phyloP scores from a whole-genome alignment of 2,113 vertebrate genomes.

The Nicator chloris region DNA sequence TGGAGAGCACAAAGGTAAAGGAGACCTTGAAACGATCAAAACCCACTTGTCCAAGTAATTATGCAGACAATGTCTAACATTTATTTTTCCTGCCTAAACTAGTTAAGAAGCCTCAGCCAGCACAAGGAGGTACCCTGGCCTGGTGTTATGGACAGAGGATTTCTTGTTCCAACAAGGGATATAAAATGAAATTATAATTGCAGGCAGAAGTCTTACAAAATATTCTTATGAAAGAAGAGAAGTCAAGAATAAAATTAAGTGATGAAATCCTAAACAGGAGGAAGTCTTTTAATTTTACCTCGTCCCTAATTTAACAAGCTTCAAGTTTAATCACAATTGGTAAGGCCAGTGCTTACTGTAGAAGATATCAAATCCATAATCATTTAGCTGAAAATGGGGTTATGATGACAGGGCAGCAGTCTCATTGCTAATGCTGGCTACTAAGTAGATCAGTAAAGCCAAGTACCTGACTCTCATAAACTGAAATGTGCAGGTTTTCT shows the following conservation, averaged over 20 bases:
- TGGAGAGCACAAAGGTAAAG: slow-evolving; percentile 1
- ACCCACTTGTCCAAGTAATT: slow-evolving; percentile 19
- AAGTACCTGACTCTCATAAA: not conserved
- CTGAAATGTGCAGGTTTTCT: not conserved
- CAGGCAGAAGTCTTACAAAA: not conserved
- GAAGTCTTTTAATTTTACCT: slow-evolving; percentile 15
- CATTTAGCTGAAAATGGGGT: slow-evolving; percentile 50
- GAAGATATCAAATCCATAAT: slow-evolving; percentile 44
- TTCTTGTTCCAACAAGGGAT: slow-evolving; percentile 12
- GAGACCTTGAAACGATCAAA: slow-evolving; percentile 6
- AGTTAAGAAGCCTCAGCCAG: slow-evolving; percentile 1
- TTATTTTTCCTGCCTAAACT: slow-evolving; percentile 6
- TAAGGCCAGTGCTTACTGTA: not conserved
- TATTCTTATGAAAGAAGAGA: not conserved
- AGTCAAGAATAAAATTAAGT: slow-evolving; percentile 43
- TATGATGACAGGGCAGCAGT: slow-evolving; percentile 32
- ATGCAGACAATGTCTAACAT: not conserved
- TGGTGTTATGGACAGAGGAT: not conserved
- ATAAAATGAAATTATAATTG: not conserved
- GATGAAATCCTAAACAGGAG: not conserved
- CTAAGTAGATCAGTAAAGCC: not conserved
- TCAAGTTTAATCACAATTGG: slow-evolving; percentile 3
- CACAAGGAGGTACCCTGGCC: not conserved
- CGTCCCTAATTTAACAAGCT: not conserved
- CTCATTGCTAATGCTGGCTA: slow-evolving; percentile 7